Evolutionary conservation across 2,888 invertebrate species (phyloP), one percentile per base, ranked within the genome.

Genomic region (Liodrosophila aerea): DNA sequence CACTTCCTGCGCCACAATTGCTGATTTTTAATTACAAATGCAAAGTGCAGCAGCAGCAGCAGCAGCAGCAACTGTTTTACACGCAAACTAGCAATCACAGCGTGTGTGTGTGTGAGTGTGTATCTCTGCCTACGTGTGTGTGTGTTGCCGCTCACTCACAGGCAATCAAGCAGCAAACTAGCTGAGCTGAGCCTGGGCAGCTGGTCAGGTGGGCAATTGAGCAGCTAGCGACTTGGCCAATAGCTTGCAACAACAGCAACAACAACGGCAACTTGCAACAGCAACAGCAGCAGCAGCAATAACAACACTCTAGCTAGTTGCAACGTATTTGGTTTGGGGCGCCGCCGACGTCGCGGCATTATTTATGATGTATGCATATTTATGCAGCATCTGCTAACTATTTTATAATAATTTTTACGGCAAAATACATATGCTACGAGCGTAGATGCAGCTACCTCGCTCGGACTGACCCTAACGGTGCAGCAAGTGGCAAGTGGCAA

Each of bases 1-100:
- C 71, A 80, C 78, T 80, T 80, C 78, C 78, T 80, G 78, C 64
- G 67, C 52, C 67, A 66, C 78, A 80, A 80, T 82, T 78, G 83
- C 83, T 73, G 78, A 80, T 82, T 80, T 82, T 80, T 80, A 82
- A 80, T 80, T 80, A 80, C 78, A 78, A 80, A 80, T 80, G 78
- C 78, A 80, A 80, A 80, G 73, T 78, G 83, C 76, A 75, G 66
- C 46, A 39, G 45, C 46, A 41, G 56, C 30, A 31, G 45, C 43
- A 41, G 56, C 13, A 7, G 51, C 41, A 5, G 40, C 34, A 34
- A 39, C 65, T 40, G 58, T 30, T 78, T 78, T 75, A 73, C 78
- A 80, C 78, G 78, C 78, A 80, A 80, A 80, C 78, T 63, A 66
- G 78, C 78, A 78, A 78, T 78, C 78, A 78, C 67, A 41, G 31